These are phyloP conservation scores for Drosophila tani DNA, from an alignment of 1,140 invertebrate species.

Conservation along the genomic window DNA sequence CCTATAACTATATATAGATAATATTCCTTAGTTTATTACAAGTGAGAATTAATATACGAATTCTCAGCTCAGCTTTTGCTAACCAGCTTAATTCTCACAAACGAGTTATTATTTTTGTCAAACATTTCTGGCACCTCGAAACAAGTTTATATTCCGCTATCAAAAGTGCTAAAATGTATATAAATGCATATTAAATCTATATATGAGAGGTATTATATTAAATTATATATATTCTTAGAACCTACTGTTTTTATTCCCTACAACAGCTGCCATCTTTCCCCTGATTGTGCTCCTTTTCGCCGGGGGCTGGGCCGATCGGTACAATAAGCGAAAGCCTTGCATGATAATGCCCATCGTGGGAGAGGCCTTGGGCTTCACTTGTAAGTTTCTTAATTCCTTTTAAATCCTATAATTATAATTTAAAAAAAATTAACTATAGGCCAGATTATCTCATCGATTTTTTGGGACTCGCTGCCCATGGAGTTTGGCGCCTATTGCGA, in stretches of 20 bases:
- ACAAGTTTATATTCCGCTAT: conserved; percentile 3
- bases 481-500: conserved; percentile 86
- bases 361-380: conserved; percentile 84
- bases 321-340: conserved; percentile 88
- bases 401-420: accelerated
- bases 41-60: neutral
- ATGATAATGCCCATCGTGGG: conserved; percentile 88
- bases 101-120: conserved; percentile 12
- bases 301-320: conserved; percentile 88
- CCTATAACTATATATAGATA: neutral
- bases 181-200: neutral
- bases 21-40: neutral
- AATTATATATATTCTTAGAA: neutral
- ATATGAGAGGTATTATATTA: neutral
- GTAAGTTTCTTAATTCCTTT: conserved; percentile 45
- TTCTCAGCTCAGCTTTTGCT: neutral
- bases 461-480: conserved; percentile 85
- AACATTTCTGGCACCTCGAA: conserved; percentile 5
- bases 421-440: conserved; percentile 29
- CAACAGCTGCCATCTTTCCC: conserved; percentile 86
- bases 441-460: conserved; percentile 75
- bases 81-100: conserved; percentile 1
- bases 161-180: neutral
- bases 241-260: neutral
- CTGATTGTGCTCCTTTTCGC: conserved; percentile 88